Percentiles rank a stretch among this genome's conserved stretches.
phyloP scores from a whole-genome alignment of 2,888 invertebrate species.

The Dastarcus helophoroides region DNA sequence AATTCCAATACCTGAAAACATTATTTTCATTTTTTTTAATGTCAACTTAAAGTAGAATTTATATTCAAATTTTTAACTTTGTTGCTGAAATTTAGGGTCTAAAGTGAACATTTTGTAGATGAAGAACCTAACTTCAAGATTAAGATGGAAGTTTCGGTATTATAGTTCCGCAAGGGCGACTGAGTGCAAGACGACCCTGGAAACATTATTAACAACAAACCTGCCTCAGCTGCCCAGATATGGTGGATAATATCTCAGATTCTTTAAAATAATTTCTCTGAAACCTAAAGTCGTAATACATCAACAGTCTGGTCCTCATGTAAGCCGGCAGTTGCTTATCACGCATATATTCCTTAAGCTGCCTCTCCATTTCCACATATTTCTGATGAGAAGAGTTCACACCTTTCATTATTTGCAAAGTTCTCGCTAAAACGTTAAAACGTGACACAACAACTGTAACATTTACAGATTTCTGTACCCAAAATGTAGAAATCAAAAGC shows the following conservation, averaged over 20 bases:
- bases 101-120: too few species aligned
- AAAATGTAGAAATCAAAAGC: constrained; percentile 10
- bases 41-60: too few species aligned
- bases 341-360: constrained; percentile 45
- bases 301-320: constrained; percentile 42
- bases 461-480: constrained; percentile 5
- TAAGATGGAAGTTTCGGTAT: too few species aligned
- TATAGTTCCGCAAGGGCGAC: too few species aligned
- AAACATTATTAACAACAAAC: too few species aligned
- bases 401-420: constrained; percentile 35
- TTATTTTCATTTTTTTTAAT: too few species aligned
- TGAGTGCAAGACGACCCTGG: too few species aligned
- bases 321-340: constrained; percentile 45
- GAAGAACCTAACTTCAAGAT: too few species aligned
- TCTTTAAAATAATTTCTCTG: constrained; percentile 48
- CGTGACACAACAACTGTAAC: background rate
- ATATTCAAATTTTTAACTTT: too few species aligned
- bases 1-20: too few species aligned
- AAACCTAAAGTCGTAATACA: constrained; percentile 47
- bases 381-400: constrained; percentile 36
- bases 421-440: constrained; percentile 20
- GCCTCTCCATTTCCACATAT: constrained; percentile 43
- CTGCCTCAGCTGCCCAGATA: constrained; percentile 41
- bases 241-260: constrained; percentile 39
- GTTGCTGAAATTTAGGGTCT: too few species aligned